A percentile compares a stretch with the other conserved stretches of the same genome.
Evolutionary conservation across 2,888 invertebrate genomes (phyloP).

Genomic region (Dryobota labecula): DNA sequence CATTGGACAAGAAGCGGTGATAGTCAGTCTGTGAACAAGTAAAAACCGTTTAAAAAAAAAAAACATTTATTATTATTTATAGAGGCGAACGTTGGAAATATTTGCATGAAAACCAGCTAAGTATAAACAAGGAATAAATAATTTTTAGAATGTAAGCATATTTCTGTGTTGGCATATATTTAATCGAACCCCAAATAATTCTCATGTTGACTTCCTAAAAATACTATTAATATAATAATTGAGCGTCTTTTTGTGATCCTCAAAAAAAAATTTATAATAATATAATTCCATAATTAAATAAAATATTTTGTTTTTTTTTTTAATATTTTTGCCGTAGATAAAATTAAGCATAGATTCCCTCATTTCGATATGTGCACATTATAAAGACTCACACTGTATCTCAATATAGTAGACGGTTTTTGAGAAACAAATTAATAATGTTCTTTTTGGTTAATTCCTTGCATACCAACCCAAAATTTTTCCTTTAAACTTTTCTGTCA

Average conservation of each 20-base stretch:
- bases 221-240: not conserved
- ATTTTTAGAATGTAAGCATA: not conserved
- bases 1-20: constrained; percentile 99
- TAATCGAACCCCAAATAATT: not conserved
- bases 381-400: too few species aligned
- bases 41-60: constrained; percentile 22
- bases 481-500: too few species aligned
- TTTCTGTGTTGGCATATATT: not conserved
- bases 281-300: too few species aligned
- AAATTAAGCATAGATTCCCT: too few species aligned
- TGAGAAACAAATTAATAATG: too few species aligned
- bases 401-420: too few species aligned
- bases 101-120: not conserved
- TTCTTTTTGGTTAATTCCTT: too few species aligned
- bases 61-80: not conserved
- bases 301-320: too few species aligned
- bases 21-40: constrained; percentile 93
- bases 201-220: not conserved
- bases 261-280: too few species aligned
- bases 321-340: too few species aligned
- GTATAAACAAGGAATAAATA: not conserved
- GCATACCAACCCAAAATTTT: too few species aligned
- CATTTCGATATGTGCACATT: too few species aligned
- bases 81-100: not conserved
- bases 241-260: not conserved